A percentile compares a stretch with the other conserved stretches of the same genome.
These are phyloP conservation scores for Athalia rosae DNA, from an alignment of 2,888 invertebrate species.

Conservation along the genomic window DNA sequence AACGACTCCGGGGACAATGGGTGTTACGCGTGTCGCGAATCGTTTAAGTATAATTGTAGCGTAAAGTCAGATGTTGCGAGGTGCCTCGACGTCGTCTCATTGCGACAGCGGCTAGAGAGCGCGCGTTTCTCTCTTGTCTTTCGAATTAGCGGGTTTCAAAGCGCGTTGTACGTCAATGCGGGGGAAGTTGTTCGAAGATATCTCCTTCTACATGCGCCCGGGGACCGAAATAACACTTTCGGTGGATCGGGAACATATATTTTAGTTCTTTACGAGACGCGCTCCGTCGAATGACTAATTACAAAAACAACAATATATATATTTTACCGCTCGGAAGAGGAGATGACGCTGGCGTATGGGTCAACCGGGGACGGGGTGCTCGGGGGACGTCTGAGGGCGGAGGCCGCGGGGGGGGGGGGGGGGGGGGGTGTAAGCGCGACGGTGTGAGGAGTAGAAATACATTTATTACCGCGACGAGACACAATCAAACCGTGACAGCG, in stretches of 20 bases:
- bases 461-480: constrained; percentile 66
- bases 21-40: constrained; percentile 1
- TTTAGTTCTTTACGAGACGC: constrained; percentile 66
- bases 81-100: constrained; percentile 20
- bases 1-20: background rate
- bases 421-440: constrained; percentile 45
- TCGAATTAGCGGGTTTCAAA: constrained; percentile 24
- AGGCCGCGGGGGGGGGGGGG: constrained; percentile 46
- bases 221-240: constrained; percentile 64
- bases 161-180: background rate
- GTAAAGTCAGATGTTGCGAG: background rate
- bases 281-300: constrained; percentile 70
- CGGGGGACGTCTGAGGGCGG: constrained; percentile 37
- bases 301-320: constrained; percentile 69
- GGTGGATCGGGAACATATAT: constrained; percentile 64
- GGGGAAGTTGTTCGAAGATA: constrained; percentile 15
- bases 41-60: constrained; percentile 6
- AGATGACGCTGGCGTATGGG: constrained; percentile 25
- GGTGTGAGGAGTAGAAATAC: constrained; percentile 60
- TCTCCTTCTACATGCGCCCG: constrained; percentile 4
- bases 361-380: constrained; percentile 46
- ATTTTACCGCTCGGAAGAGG: constrained; percentile 59
- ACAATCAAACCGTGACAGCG: constrained; percentile 69
- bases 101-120: background rate
- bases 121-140: constrained; percentile 8